phyloP scores from a whole-genome alignment of 2,113 vertebrate genomes.

The Thinocorus orbignyianus region DNA sequence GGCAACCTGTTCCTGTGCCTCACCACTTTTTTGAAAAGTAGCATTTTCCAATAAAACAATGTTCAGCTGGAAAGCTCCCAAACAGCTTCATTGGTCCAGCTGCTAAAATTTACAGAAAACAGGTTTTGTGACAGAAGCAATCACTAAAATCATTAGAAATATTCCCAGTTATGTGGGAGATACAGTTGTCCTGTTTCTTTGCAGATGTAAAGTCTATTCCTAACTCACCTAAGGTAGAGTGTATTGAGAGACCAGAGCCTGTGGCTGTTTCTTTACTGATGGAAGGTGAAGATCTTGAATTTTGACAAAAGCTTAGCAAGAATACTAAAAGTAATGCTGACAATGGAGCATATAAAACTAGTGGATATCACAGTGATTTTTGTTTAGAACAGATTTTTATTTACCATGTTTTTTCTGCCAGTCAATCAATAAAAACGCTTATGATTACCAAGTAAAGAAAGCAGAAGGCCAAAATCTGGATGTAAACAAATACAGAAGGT shows the following conservation, averaged over 20 bases:
- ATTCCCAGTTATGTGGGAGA: neutral
- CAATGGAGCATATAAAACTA: neutral
- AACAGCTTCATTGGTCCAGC: neutral
- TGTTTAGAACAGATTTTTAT: neutral
- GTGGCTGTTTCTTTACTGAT: neutral
- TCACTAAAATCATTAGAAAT: neutral
- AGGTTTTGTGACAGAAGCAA: neutral
- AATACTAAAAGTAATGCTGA: neutral
- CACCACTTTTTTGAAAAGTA: no score
- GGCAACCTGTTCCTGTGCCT: no score
- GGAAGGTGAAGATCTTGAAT: neutral
- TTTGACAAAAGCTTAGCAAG: neutral
- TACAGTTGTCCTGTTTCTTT: neutral
- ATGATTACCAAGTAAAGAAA: neutral
- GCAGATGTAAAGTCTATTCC: rapidly evolving
- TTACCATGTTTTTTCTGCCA: neutral
- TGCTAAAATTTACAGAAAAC: neutral
- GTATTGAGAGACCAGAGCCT: neutral
- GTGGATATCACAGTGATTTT: neutral
- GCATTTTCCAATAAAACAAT: neutral
- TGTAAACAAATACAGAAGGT: neutral
- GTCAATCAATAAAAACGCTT: neutral
- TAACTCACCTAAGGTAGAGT: neutral
- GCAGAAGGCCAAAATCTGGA: neutral
- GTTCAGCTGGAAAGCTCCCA: neutral